phyloP scores from a whole-genome alignment of 2,113 vertebrate genomes.

The Noctilio leporinus region DNA sequence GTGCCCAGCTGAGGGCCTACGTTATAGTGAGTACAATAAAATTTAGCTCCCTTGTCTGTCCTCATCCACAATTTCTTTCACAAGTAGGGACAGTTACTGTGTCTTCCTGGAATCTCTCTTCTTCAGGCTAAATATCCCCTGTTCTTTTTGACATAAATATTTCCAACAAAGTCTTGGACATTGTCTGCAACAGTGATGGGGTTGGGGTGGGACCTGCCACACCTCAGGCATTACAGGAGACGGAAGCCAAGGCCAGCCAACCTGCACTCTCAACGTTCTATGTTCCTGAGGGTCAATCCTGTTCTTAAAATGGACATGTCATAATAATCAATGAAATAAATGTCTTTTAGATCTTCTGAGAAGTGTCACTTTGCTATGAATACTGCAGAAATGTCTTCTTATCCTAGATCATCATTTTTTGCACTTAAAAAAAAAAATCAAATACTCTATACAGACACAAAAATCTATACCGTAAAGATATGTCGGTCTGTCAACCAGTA shows the following conservation, averaged over 20 bases:
- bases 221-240: not conserved
- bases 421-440: not conserved
- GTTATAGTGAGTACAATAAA: not conserved
- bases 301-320: not conserved
- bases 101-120: not conserved
- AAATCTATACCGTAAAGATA: not conserved
- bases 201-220: not conserved
- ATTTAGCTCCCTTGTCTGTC: not conserved
- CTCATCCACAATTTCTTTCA: not conserved
- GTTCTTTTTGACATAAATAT: not conserved
- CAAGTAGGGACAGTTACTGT: not conserved
- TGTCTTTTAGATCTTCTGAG: not conserved
- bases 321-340: not conserved
- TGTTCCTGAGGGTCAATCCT: not conserved
- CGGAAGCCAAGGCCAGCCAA: not conserved
- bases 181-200: not conserved
- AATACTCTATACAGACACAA: not conserved
- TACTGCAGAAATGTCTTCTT: not conserved
- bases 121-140: not conserved
- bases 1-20: no score
- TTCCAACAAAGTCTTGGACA: not conserved
- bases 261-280: not conserved
- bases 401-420: not conserved
- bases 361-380: not conserved
- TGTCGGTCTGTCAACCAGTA: not conserved